phyloP scores from a whole-genome alignment of 2,888 invertebrate genomes.

The Coleophora flavipennella region DNA sequence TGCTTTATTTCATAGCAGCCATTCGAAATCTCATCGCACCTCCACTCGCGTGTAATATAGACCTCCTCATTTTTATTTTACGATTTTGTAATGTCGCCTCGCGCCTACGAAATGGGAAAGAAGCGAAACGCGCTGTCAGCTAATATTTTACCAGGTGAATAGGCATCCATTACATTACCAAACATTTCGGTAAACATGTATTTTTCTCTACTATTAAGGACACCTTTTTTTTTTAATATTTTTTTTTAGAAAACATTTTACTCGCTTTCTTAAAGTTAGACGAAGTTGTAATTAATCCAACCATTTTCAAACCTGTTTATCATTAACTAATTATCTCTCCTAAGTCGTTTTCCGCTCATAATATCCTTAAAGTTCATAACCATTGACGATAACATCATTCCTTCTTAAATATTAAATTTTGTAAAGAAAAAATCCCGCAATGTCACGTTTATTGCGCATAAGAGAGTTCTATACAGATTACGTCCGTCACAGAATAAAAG shows the following conservation, averaged over 20 bases:
- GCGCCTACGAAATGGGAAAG: conserved; percentile 22
- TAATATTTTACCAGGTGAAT: conserved; percentile 16
- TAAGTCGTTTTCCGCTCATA: no score
- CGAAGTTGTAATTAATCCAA: no score
- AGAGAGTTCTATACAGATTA: conserved; percentile 5
- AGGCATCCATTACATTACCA: conserved; percentile 16
- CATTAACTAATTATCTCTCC: no score
- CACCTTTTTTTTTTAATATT: no score
- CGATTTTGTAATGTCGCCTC: conserved; percentile 38
- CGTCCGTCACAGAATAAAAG: conserved; percentile 11
- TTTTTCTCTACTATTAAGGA: no score
- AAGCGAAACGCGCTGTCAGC: conserved; percentile 12
- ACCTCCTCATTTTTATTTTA: conserved; percentile 43
- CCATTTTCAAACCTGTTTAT: no score
- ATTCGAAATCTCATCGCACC: conserved; percentile 41
- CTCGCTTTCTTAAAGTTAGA: no score
- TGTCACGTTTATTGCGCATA: conserved; percentile 1
- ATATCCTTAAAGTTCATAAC: no score
- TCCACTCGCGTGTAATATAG: conserved; percentile 20
- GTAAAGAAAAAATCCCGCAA: conserved; percentile 1
- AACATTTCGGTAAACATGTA: conserved; percentile 12
- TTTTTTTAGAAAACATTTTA: no score
- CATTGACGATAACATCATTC: no score
- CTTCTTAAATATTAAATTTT: no score
- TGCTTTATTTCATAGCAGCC: conserved; percentile 40